Conservation (phyloP, 1,140 invertebrate genomes). For the Drosophila repletoides region DNA sequence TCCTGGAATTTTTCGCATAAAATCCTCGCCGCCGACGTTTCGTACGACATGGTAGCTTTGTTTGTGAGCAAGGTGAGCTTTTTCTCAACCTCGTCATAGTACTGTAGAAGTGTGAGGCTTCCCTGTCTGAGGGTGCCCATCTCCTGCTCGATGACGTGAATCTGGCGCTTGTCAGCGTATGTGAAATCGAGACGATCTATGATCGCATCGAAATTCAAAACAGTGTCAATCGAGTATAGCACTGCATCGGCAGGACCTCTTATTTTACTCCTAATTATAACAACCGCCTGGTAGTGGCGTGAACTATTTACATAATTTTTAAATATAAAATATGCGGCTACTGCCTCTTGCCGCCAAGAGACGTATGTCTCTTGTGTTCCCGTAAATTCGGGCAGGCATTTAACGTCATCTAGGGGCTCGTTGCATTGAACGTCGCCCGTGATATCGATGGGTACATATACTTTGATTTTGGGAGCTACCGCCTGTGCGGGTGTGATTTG, state of each 20-base stretch:
- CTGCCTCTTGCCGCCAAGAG: constrained; percentile 32
- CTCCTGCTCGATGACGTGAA: constrained; percentile 39
- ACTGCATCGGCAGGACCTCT: constrained; percentile 30
- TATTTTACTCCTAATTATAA: constrained; percentile 49
- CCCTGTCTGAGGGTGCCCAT: constrained; percentile 25
- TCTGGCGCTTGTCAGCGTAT: constrained; percentile 37
- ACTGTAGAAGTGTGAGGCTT: constrained; percentile 5
- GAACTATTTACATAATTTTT: constrained; percentile 36
- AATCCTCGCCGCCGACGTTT: not conserved
- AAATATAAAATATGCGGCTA: constrained; percentile 45
- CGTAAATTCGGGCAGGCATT: constrained; percentile 37
- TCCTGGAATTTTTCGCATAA: constrained; percentile 17
- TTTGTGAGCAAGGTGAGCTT: constrained; percentile 31
- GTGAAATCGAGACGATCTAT: constrained; percentile 31
- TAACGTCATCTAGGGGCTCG: constrained; percentile 38
- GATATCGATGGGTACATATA: too few species aligned
- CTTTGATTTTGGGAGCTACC: too few species aligned
- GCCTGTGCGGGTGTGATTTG: too few species aligned
- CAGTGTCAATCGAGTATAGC: constrained; percentile 38
- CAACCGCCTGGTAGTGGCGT: constrained; percentile 39
- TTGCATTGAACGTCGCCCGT: constrained; percentile 24
- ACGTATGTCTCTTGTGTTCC: constrained; percentile 42
- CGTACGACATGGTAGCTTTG: constrained; percentile 38
- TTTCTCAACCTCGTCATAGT: constrained; percentile 26
- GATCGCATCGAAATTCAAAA: constrained; percentile 44